Evolutionary conservation across 2,113 vertebrate species (phyloP).

Genomic region (Condylura cristata): DNA sequence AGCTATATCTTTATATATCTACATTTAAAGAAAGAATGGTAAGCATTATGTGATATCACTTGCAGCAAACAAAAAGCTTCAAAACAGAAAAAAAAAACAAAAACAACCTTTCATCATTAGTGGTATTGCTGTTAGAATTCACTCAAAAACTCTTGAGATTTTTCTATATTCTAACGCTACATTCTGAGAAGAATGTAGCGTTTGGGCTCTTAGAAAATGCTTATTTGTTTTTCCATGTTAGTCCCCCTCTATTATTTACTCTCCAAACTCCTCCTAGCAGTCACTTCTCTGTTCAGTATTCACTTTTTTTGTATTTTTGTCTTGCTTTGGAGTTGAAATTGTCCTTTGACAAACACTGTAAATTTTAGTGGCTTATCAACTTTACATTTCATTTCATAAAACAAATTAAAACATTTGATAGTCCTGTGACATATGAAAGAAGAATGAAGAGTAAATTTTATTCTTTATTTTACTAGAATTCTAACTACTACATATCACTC

Average conservation of each 20-base stretch:
- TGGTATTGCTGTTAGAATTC: neutral
- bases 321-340: neutral
- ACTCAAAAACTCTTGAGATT: neutral
- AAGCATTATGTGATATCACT: neutral
- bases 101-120: neutral
- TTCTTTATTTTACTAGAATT: conserved; percentile 35
- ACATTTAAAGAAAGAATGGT: neutral
- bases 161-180: too few species aligned
- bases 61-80: neutral
- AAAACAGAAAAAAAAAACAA: neutral
- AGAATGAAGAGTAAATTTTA: neutral
- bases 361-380: neutral
- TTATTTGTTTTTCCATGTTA: too few species aligned
- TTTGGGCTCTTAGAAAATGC: neutral
- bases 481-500: neutral
- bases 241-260: neutral
- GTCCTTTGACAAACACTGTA: neutral
- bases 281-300: neutral
- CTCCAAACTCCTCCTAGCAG: neutral
- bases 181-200: too few species aligned
- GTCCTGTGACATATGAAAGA: neutral
- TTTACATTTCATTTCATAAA: neutral
- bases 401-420: neutral
- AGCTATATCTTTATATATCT: neutral
- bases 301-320: neutral